Base-by-base conservation (phyloP, 2,888 invertebrate genomes). In the Mimachlamys varia region DNA sequence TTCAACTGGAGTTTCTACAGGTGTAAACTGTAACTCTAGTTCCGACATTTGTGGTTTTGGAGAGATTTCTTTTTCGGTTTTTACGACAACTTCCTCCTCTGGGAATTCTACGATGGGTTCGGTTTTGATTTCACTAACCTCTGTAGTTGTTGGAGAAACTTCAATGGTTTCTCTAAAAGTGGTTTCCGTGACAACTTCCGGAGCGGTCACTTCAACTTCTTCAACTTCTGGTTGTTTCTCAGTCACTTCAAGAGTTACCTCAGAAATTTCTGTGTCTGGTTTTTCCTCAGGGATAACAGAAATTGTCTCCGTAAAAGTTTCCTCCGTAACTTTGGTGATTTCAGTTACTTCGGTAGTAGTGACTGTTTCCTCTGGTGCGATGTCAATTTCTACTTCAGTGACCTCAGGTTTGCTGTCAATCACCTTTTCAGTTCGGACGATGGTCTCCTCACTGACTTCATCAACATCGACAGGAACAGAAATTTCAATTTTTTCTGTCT, bases 131-230 rank as follows among this genome's bases (percentile, higher is more conserved):
- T 76, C 76, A 76, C 33, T 7, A 27, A 76, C 76, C 12, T 76
- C 76, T 33, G 27, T 33, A 22, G 33, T 15, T 76, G 76, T 76
- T 76, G 27, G 76, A 7, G 33, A 12, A 76, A 76, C 27, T 76
- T 76, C 76, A 76, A 76, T 76, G 13, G 33, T 76, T 5, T 76
- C 76, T 33, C 76, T 76, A 7, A 76, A 76, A 2, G 33, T 33
- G 10, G 76, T 76, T 37, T 92, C 90, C 17, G 90, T 17, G 12
- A 88, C 88, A 49, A 88, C 50, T 49, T 92, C 92, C 38, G 89
- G 49, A 87, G 88, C 88, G 15, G 88, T 89, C 5, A 55, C 33
- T 50, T 90, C 92, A 88, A 91, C 13, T 76, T 76, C 76, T 76
- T 15, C 76, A 27, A 76, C 76, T 33, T 76, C 76, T 22, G 49